Evolutionary conservation across 2,113 vertebrate genomes (phyloP).

Genomic region (Climacteris rufus): DNA sequence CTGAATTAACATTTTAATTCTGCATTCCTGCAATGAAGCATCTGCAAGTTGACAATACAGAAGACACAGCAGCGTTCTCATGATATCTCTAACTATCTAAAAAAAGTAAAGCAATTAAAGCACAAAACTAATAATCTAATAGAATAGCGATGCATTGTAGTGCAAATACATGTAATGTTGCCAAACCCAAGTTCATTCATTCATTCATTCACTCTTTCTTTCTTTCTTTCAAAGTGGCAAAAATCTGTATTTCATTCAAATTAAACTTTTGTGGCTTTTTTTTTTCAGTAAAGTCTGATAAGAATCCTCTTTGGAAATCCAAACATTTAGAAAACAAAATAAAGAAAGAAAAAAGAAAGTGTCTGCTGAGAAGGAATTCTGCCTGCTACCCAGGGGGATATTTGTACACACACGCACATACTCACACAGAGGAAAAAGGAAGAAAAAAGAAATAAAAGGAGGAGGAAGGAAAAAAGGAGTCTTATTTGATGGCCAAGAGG

Average conservation of each 20-base stretch:
- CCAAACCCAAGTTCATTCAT: slow-evolving; percentile 86
- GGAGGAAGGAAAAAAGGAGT: slow-evolving; percentile 74
- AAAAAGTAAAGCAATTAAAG: slow-evolving; percentile 87
- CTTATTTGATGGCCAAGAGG: slow-evolving; percentile 85
- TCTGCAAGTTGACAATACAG: slow-evolving; percentile 98
- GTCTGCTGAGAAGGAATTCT: slow-evolving; percentile 79
- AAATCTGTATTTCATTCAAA: slow-evolving; percentile 81
- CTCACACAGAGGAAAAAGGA: slow-evolving; percentile 51
- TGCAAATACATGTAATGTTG: slow-evolving; percentile 89
- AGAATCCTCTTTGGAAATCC: slow-evolving; percentile 90
- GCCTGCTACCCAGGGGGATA: slow-evolving; percentile 77
- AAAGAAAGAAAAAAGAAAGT: slow-evolving; percentile 73
- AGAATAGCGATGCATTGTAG: slow-evolving; percentile 88
- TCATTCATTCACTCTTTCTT: slow-evolving; percentile 85
- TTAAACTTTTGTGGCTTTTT: slow-evolving; percentile 62
- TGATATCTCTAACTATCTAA: slow-evolving; percentile 72
- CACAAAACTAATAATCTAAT: slow-evolving; percentile 87
- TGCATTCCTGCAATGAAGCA: slow-evolving; percentile 81
- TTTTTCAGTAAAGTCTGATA: slow-evolving; percentile 68
- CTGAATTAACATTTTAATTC: slow-evolving; percentile 74
- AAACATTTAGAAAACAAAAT: slow-evolving; percentile 61
- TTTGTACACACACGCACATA: slow-evolving; percentile 60
- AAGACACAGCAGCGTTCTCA: slow-evolving; percentile 74
- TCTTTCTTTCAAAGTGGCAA: slow-evolving; percentile 79
- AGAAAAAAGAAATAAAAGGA: slow-evolving; percentile 59